Percentiles rank a stretch among this genome's conserved stretches.
Conservation (phyloP, 2,113 vertebrate genomes). For the Chiloscyllium plagiosum region DNA sequence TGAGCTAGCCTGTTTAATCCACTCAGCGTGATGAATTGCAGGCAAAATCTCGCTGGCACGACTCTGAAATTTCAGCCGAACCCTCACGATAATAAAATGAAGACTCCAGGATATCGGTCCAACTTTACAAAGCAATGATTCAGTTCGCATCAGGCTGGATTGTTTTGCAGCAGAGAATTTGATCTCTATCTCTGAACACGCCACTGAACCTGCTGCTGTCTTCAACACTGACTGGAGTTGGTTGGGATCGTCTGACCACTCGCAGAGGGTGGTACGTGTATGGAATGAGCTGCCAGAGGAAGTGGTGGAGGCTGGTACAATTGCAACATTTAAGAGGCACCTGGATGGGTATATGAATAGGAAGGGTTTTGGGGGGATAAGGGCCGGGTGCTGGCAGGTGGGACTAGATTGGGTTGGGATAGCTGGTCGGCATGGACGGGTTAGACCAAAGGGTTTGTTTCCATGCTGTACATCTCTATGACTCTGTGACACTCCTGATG, state of each 20-base stretch:
- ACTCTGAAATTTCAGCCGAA: not conserved
- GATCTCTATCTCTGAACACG: not conserved
- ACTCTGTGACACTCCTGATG: no score
- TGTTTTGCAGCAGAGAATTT: not conserved
- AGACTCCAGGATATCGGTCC: not conserved
- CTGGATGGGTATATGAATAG: no score
- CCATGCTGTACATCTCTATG: no score
- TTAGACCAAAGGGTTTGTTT: no score
- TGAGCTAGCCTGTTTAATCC: not conserved
- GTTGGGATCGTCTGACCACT: not conserved
- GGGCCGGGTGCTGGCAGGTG: no score
- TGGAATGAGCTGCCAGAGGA: no score
- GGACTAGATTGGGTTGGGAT: no score
- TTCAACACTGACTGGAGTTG: not conserved
- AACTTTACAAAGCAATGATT: not conserved
- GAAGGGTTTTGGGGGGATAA: no score
- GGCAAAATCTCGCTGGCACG: not conserved
- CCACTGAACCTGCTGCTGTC: not conserved
- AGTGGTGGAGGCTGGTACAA: no score
- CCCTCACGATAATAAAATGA: not conserved
- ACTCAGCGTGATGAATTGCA: not conserved
- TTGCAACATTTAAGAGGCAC: no score
- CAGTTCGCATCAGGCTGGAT: not conserved
- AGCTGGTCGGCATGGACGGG: no score
- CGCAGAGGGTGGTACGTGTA: no score